Evolutionary conservation across 2,888 invertebrate species (phyloP).

Genomic region (Siphlonurus alternatus): DNA sequence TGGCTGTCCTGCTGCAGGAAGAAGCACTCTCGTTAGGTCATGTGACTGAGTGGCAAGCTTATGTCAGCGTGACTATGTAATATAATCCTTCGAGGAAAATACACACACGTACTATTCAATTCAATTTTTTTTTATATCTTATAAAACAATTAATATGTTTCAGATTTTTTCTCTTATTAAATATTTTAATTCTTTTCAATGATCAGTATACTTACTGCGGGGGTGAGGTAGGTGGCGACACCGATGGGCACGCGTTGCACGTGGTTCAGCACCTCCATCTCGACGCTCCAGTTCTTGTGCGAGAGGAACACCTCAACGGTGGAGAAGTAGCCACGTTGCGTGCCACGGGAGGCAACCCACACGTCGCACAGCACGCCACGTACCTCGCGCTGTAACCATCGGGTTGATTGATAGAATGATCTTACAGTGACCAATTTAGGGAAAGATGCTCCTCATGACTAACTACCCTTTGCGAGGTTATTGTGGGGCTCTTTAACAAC

Average conservation of each 20-base stretch:
- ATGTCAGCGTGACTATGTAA: not conserved
- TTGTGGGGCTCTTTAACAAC: no score
- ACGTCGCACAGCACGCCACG: conserved; percentile 18
- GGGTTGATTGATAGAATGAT: not conserved
- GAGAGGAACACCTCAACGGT: conserved; percentile 17
- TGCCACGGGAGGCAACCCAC: conserved; percentile 16
- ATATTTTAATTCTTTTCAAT: no score
- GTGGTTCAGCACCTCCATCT: conserved; percentile 18
- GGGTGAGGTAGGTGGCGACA: conserved; percentile 16
- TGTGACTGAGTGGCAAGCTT: no score
- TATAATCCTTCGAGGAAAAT: no score
- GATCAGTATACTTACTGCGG: conserved; percentile 15
- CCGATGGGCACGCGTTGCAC: conserved; percentile 17
- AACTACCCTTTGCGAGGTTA: no score
- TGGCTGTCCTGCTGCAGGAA: not conserved
- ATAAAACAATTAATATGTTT: no score
- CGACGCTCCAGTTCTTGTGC: conserved; percentile 18
- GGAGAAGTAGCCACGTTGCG: conserved; percentile 13
- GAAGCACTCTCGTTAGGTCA: no score
- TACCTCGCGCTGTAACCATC: conserved; percentile 14
- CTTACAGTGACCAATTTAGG: no score
- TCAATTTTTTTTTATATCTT: no score
- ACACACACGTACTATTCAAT: no score
- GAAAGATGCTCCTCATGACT: no score
- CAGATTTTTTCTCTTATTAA: no score